Conservation (phyloP, 2,888 invertebrate genomes). For the Lithosia quadra region DNA sequence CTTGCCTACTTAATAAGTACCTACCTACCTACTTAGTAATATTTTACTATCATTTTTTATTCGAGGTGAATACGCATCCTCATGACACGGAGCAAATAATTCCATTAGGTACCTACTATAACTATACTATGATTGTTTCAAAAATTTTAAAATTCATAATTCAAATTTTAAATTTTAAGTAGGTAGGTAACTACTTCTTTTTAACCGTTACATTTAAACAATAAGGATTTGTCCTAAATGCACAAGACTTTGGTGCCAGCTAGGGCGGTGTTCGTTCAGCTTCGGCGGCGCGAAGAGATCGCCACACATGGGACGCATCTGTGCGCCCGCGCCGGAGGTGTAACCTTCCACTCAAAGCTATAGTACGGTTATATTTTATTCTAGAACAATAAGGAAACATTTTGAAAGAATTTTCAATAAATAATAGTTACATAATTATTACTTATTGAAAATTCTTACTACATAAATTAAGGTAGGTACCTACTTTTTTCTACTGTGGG, state of each 20-base stretch:
- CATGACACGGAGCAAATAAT: too few relatives aligned
- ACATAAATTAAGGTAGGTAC: too few relatives aligned
- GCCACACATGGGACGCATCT: slow-evolving; percentile 85
- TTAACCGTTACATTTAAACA: slow-evolving; percentile 22
- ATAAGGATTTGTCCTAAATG: slow-evolving; percentile 40
- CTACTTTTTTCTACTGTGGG: too few relatives aligned
- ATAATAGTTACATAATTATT: not conserved
- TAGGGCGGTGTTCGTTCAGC: slow-evolving; percentile 46
- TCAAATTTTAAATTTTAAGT: too few relatives aligned
- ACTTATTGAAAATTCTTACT: too few relatives aligned
- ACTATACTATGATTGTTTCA: too few relatives aligned
- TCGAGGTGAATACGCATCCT: too few relatives aligned
- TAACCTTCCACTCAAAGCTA: slow-evolving; percentile 68
- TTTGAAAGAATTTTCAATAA: not conserved
- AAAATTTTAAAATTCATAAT: too few relatives aligned
- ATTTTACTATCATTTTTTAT: too few relatives aligned
- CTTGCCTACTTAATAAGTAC: too few relatives aligned
- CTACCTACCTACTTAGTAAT: too few relatives aligned
- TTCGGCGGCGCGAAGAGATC: slow-evolving; percentile 71
- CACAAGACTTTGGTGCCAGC: slow-evolving; percentile 37
- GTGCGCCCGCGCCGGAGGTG: slow-evolving; percentile 78
- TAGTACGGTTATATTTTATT: slow-evolving; percentile 53
- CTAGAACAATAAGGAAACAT: not conserved
- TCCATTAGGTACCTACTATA: too few relatives aligned
- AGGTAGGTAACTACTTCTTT: not conserved